Evolutionary conservation across 2,888 invertebrate species (phyloP).

Genomic region (Melanophora roralis): DNA sequence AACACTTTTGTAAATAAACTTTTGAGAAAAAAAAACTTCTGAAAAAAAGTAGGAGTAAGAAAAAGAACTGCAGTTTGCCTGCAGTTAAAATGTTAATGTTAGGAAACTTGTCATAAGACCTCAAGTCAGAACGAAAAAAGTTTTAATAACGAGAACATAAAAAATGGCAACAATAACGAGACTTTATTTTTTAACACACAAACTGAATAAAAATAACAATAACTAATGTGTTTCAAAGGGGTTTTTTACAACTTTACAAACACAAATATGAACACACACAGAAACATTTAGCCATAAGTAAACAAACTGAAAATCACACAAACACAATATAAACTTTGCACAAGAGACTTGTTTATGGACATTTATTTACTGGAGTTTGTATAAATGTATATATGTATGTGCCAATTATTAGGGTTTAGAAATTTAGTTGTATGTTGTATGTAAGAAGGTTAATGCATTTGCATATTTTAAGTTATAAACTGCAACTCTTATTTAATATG

Average conservation of each 20-base stretch:
- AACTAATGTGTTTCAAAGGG: slow-evolving; percentile 52
- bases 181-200: neutral
- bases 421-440: slow-evolving; percentile 17
- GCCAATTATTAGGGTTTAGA: neutral
- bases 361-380: neutral
- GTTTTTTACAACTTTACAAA: slow-evolving; percentile 2
- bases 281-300: slow-evolving; percentile 26
- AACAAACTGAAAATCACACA: slow-evolving; percentile 18
- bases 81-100: slow-evolving; percentile 62
- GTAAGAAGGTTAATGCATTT: too few relatives aligned
- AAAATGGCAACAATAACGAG: neutral
- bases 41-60: neutral
- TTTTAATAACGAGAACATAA: slow-evolving; percentile 26
- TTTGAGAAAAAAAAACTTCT: neutral
- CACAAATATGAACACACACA: neutral
- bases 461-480: slow-evolving; percentile 60
- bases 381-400: neutral
- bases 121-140: slow-evolving; percentile 40
- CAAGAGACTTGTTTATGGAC: too few relatives aligned
- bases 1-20: neutral
- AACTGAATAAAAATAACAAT: slow-evolving; percentile 41
- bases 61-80: slow-evolving; percentile 59
- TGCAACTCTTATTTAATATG: slow-evolving; percentile 49
- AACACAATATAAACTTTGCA: neutral
- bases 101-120: slow-evolving; percentile 60